Percentiles rank a stretch among this genome's conserved stretches.
Evolutionary conservation across 2,888 invertebrate genomes (phyloP).

Genomic region (Heliconius charithonia): DNA sequence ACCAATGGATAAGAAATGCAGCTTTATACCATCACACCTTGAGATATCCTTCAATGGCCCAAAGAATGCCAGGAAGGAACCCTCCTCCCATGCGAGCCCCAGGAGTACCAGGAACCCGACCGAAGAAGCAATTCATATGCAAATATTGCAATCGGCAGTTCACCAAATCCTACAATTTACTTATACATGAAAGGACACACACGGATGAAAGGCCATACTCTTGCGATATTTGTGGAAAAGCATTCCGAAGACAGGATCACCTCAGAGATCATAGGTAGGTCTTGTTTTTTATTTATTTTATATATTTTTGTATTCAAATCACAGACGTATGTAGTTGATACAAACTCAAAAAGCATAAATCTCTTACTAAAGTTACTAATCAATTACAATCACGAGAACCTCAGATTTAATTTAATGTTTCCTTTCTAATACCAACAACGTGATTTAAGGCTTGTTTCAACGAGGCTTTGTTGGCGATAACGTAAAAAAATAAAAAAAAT

Average conservation of each 20-base stretch:
- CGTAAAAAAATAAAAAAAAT: conserved; percentile 66
- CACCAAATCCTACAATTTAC: conserved; percentile 98
- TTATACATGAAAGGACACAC: conserved; percentile 98
- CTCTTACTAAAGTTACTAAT: conserved; percentile 44
- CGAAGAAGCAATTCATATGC: conserved; percentile 96
- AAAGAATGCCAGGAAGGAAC: conserved; percentile 79
- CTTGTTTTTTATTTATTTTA: conserved; percentile 27
- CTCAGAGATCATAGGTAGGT: conserved; percentile 93
- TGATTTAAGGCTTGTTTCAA: conserved; percentile 75
- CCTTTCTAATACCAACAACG: conserved; percentile 70
- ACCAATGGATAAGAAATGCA: conserved; percentile 89
- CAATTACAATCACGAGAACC: conserved; percentile 55
- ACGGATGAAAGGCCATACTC: conserved; percentile 98
- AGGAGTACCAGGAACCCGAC: conserved; percentile 84
- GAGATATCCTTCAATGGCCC: conserved; percentile 80
- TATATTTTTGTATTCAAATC: conserved; percentile 7
- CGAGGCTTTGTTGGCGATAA: conserved; percentile 76
- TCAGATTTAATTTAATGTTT: conserved; percentile 69
- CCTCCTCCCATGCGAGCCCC: conserved; percentile 83
- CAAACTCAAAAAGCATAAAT: conserved; percentile 40
- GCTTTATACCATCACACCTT: conserved; percentile 86
- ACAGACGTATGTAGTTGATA: conserved; percentile 27
- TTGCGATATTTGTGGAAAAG: conserved; percentile 98
- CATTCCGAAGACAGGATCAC: conserved; percentile 97
- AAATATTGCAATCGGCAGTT: conserved; percentile 98